Conservation (phyloP, 2,113 vertebrate genomes). For the Piprites chloris region DNA sequence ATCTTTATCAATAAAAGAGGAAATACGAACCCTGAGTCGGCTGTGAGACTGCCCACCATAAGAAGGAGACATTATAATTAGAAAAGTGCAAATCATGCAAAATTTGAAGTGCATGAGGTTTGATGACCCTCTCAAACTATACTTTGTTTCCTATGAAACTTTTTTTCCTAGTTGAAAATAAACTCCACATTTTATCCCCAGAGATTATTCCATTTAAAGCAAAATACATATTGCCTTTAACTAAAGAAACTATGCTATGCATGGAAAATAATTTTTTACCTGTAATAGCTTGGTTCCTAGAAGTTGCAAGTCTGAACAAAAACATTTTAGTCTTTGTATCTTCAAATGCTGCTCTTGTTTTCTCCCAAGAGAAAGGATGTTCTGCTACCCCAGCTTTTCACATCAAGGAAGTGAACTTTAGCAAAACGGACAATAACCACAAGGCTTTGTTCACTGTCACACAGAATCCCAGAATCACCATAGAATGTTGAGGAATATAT, state of each 20-base stretch:
- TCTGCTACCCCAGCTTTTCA: background rate
- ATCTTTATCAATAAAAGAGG: background rate
- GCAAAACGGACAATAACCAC: background rate
- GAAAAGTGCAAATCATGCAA: background rate
- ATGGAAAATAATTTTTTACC: background rate
- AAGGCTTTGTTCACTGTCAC: background rate
- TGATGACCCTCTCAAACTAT: background rate
- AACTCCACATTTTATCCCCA: background rate
- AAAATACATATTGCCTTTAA: background rate
- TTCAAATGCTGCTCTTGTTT: background rate
- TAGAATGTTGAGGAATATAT: background rate
- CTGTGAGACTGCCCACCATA: background rate
- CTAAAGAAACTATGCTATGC: background rate
- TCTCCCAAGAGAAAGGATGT: background rate
- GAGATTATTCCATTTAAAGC: background rate
- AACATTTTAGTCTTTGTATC: background rate
- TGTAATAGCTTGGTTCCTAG: background rate
- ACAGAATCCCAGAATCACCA: background rate
- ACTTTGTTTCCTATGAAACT: background rate
- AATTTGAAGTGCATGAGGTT: background rate
- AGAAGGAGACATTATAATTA: background rate
- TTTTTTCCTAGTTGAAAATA: constrained; percentile 3
- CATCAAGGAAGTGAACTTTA: background rate
- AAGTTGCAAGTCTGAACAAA: background rate
- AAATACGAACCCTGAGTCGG: background rate